Base-by-base conservation (phyloP, 1,140 invertebrate species). In the Musca domestica region DNA sequence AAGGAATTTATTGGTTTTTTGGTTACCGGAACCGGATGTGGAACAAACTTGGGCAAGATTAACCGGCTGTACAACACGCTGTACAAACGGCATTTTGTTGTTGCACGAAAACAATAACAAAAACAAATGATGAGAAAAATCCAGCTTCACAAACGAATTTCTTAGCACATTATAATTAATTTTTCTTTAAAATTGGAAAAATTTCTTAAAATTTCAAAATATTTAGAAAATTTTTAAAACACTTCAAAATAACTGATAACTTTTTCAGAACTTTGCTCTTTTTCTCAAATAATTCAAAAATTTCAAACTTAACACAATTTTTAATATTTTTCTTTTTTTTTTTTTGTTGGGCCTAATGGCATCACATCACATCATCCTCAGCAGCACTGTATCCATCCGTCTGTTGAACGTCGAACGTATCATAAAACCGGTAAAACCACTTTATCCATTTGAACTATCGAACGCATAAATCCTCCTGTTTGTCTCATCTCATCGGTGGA, bases 71-170 rank as follows among this genome's bases (percentile, higher is more conserved):
- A 91, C 86, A 61, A 87, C 84, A 67, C 89, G 86, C 75, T 90
- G 87, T 73, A 91, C 85, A 84, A 91, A 91, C 76, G 90, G 90
- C 90, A 91, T 91, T 78, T 77, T 78, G 5, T 65, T 12, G 6
- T 41, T 12, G 10, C 4, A n/a, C n/a, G n/a, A 41, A 41, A 41
- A 12, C 34, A 20, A n/a, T n/a, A n/a, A n/a, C n/a, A n/a, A n/a
- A n/a, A n/a, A n/a, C n/a, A n/a, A n/a, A n/a, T n/a, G n/a, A n/a
- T n/a, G n/a, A n/a, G n/a, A n/a, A 48, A 23, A 52, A 22, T 23
- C 1, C 51, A 52, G 10, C 12, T 56, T 22, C 25, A n/a, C 10
- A n/a, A n/a, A n/a, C n/a, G n/a, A n/a, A 27, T 56, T 56, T 25
- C 9, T 56, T 27, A 25, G 19, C 48, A 49, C 48, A 19, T 19